Base-by-base conservation (phyloP, 2,797 vertebrate species). In the Pteropus rufus region DNA sequence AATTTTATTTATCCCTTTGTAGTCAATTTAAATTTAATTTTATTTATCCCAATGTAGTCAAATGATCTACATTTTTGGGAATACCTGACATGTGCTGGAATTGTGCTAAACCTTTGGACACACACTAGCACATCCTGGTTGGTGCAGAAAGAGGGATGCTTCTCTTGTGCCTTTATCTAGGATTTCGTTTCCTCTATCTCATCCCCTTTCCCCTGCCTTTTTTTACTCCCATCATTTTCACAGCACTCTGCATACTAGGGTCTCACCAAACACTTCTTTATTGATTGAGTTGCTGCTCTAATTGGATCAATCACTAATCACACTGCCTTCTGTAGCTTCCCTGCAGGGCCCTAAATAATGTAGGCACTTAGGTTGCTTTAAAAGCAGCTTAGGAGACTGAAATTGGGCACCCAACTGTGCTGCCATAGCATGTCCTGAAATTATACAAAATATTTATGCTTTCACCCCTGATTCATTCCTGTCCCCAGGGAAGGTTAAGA, bases 231-330 rank as follows among this genome's bases (percentile, higher is more conserved):
- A 23, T 36, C 10, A 4, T 80, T 88, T 88, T 84, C 46, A 58
- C 14, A 73, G 72, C 60, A 54, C 39, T 77, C 62, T 31, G 60
- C 70, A 19, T 7, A 29, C 54, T n/a, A 39, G 79, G 73, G 70
- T 7, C 67, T 67, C 69, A 77, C 56, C 62, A 26, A 36, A 36
- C 60, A 34, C 58, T 90, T 23, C 75, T 49, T 56, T 79, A 85
- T 72, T 77, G 93, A 94, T 85, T 52, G 70, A 23, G 41, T 39
- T 49, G 60, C 39, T 69, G 39, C 67, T 93, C 29, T 97, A 91
- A 97, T 92, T 49, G 58, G 85, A 95, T 95, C 92, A 46, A 92
- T 97, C 69, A 39, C 73, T 95, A 79, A 93, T 90, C 24, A 9
- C 34, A 24, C 60, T 84, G 94, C 76, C 70, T 95, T 89, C 18